Conservation (phyloP, 1,140 invertebrate genomes). For the Andricus grossulariae region DNA sequence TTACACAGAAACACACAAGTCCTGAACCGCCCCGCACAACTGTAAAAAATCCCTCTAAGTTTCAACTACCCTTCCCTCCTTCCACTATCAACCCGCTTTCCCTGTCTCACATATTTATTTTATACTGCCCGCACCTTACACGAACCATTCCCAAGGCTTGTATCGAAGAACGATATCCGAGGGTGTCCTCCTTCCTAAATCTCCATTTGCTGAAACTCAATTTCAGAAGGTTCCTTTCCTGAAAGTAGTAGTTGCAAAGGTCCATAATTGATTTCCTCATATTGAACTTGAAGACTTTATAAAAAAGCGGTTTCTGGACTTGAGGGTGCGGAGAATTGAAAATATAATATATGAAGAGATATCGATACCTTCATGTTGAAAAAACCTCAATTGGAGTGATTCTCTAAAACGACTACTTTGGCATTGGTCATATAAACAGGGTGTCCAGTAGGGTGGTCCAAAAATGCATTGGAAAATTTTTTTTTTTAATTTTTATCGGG, state of each 20-base stretch:
- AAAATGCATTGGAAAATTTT: too few relatives aligned
- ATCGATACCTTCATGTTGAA: too few relatives aligned
- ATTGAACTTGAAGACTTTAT: background rate
- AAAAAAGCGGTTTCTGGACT: conserved; percentile 36
- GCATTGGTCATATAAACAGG: too few relatives aligned
- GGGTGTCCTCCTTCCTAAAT: conserved; percentile 21
- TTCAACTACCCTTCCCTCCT: conserved; percentile 37
- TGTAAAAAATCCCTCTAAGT: conserved; percentile 43
- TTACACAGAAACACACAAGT: conserved; percentile 63
- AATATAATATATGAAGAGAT: background rate
- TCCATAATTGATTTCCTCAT: conserved; percentile 15
- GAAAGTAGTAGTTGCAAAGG: conserved; percentile 6
- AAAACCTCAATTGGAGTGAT: too few relatives aligned
- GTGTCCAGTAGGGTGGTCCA: too few relatives aligned
- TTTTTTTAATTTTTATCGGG: too few relatives aligned
- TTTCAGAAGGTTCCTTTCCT: background rate
- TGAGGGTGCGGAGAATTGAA: background rate
- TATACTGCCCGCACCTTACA: conserved; percentile 54
- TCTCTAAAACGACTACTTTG: too few relatives aligned
- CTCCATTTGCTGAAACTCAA: conserved; percentile 20
- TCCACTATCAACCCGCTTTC: conserved; percentile 41
- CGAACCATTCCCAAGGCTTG: conserved; percentile 44
- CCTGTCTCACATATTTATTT: conserved; percentile 64
- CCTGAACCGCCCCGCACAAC: conserved; percentile 37
- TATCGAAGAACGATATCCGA: conserved; percentile 47